These are phyloP conservation scores for Drosophila willistoni DNA, from an alignment of 1,140 invertebrate species.

Conservation along the genomic window DNA sequence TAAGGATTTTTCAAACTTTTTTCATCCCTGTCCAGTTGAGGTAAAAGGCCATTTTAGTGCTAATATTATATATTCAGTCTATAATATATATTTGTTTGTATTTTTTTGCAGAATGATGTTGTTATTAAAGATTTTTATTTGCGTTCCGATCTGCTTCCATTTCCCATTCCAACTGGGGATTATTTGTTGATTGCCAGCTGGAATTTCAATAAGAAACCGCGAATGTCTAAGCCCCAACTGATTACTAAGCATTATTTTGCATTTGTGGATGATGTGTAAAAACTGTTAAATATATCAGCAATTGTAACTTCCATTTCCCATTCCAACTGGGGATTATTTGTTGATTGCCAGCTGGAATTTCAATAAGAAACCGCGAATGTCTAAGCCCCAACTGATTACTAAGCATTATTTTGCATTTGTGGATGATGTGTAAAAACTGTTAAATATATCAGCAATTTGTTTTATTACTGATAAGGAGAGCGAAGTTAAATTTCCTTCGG, in stretches of 20 bases:
- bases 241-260: slow-evolving; percentile 12
- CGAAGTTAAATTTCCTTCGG: background rate
- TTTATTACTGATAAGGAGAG: background rate
- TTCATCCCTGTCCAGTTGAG: slow-evolving; percentile 7
- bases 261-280: slow-evolving; percentile 17
- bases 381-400: background rate
- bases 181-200: slow-evolving; percentile 2
- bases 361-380: slow-evolving; percentile 2
- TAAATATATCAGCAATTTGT: background rate
- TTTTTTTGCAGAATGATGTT: background rate
- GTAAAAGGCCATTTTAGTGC: background rate
- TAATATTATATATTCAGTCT: background rate
- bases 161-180: slow-evolving; percentile 7
- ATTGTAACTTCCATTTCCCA: background rate
- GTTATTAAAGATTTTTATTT: slow-evolving; percentile 5
- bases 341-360: slow-evolving; percentile 6
- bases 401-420: slow-evolving; percentile 17
- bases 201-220: slow-evolving; percentile 14
- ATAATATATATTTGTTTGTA: background rate
- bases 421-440: background rate
- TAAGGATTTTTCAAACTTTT: slow-evolving; percentile 6
- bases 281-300: too few species aligned
- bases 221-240: background rate
- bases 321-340: slow-evolving; percentile 14
- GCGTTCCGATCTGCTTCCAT: background rate